These are phyloP conservation scores for Theretra japonica DNA, from an alignment of 2,888 invertebrate species.

Conservation along the genomic window DNA sequence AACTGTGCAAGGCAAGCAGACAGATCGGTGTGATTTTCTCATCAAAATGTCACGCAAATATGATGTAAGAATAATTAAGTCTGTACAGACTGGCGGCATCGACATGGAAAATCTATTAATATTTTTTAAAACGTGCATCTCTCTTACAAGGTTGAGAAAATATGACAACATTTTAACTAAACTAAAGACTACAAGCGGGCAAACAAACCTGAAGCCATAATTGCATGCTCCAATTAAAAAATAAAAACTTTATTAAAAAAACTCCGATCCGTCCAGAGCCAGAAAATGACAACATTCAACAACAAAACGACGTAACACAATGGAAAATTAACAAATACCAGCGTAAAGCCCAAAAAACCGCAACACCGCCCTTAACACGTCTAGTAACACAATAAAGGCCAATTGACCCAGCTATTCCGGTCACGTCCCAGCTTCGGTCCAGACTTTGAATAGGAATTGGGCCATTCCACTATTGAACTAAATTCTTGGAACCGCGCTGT, in stretches of 20 bases:
- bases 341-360: constrained; percentile 11
- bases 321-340: background rate
- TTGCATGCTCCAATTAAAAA: too few species aligned
- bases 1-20: too few species aligned
- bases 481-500: constrained; percentile 34
- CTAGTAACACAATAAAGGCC: constrained; percentile 42
- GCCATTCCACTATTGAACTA: constrained; percentile 32
- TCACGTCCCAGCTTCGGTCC: constrained; percentile 39
- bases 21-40: too few species aligned
- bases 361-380: constrained; percentile 17
- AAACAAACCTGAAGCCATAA: too few species aligned
- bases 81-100: too few species aligned
- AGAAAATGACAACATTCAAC: background rate
- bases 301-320: background rate
- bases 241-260: background rate
- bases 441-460: constrained; percentile 39
- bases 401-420: constrained; percentile 37
- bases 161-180: too few species aligned
- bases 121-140: too few species aligned
- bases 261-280: background rate
- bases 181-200: too few species aligned
- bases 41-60: too few species aligned
- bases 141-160: too few species aligned
- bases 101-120: too few species aligned
- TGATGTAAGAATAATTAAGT: too few species aligned